Percentiles rank a stretch among this genome's conserved stretches.
Evolutionary conservation across 2,888 invertebrate species (phyloP).

Genomic region (Amblyteles armatorius): DNA sequence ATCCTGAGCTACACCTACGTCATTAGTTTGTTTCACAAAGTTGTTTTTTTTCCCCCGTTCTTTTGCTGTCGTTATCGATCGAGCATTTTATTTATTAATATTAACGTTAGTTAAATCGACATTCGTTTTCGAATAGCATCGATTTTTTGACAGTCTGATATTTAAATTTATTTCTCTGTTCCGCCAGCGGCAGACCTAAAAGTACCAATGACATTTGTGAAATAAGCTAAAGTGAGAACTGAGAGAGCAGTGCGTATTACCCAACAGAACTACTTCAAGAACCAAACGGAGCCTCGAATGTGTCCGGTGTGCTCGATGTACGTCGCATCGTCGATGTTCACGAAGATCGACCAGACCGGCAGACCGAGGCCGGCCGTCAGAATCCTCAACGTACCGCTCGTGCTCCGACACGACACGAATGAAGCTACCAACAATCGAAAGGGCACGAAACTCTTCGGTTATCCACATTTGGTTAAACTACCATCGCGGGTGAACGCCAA

Average conservation of each 20-base stretch:
- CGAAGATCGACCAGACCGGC: constrained; percentile 82
- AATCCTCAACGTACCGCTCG: constrained; percentile 86
- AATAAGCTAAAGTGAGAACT: constrained; percentile 77
- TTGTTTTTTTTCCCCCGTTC: constrained; percentile 40
- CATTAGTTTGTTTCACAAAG: constrained; percentile 74
- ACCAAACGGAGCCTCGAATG: constrained; percentile 75
- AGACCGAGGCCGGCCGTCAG: constrained; percentile 81
- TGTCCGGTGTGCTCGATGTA: constrained; percentile 79
- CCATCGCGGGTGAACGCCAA: constrained; percentile 86
- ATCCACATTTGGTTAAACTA: constrained; percentile 86
- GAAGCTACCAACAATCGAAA: constrained; percentile 85
- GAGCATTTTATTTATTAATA: not conserved
- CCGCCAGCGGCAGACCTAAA: constrained; percentile 46
- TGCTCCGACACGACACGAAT: constrained; percentile 85
- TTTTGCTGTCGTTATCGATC: constrained; percentile 30
- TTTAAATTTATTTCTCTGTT: constrained; percentile 16
- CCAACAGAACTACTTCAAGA: constrained; percentile 82
- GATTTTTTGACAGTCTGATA: constrained; percentile 4
- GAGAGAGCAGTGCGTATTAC: constrained; percentile 76
- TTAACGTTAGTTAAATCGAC: constrained; percentile 6
- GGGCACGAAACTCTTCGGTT: constrained; percentile 85
- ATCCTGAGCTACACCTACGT: constrained; percentile 16
- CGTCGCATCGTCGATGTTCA: constrained; percentile 79
- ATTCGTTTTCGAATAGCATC: constrained; percentile 18
- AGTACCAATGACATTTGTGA: constrained; percentile 72